Percentiles rank a stretch among this genome's conserved stretches.
phyloP scores from a whole-genome alignment of 1,140 invertebrate genomes.

The Carposina sasakii region DNA sequence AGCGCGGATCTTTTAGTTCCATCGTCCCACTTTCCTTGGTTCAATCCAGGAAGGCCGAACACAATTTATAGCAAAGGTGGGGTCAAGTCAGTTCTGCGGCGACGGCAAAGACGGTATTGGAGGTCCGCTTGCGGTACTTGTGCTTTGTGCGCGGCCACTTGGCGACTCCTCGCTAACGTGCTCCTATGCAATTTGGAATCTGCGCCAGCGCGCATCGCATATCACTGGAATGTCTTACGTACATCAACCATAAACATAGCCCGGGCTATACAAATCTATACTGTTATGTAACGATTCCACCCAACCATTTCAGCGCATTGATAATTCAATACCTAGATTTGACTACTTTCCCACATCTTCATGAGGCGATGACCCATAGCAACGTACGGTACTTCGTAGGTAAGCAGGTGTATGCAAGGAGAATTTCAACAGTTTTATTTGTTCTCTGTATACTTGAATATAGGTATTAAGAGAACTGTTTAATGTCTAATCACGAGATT shows the following conservation, averaged over 20 bases:
- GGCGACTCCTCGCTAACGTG: not conserved
- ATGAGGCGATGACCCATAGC: slow-evolving; percentile 54
- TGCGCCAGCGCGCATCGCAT: not conserved
- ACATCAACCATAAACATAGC: no score
- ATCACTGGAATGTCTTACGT: no score
- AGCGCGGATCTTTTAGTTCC: no score
- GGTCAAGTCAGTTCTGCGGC: not conserved
- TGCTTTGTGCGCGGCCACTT: not conserved
- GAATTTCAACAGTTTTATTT: slow-evolving; percentile 45
- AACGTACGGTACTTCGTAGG: slow-evolving; percentile 53
- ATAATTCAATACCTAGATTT: slow-evolving; percentile 44
- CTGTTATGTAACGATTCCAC: no score
- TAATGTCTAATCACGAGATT: no score
- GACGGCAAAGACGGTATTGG: not conserved
- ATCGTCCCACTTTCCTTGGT: no score
- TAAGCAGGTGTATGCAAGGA: slow-evolving; percentile 35
- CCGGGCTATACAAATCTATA: no score
- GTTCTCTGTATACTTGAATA: no score
- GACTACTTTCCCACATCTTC: slow-evolving; percentile 44
- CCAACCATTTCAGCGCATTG: no score
- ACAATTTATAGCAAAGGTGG: not conserved
- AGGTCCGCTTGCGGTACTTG: not conserved
- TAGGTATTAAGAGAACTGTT: no score
- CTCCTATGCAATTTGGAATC: not conserved
- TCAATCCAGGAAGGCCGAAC: not conserved